Base-by-base conservation (phyloP, 1,140 invertebrate species). In the Tetragonula clypearis region DNA sequence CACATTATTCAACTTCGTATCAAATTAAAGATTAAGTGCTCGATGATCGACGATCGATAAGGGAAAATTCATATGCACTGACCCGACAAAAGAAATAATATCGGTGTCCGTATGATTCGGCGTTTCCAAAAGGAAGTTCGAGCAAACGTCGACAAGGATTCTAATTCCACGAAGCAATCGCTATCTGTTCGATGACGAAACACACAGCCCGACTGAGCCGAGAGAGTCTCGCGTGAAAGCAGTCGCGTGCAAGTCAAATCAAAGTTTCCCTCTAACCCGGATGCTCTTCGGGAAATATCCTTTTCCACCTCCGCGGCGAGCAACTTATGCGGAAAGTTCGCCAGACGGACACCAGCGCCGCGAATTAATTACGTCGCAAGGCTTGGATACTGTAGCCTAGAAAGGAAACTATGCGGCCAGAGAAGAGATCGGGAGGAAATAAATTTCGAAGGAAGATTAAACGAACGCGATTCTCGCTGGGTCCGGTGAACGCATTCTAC, bases 341-440 rank as follows among this genome's bases (percentile, higher is more conserved):
- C 73, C 56, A 80, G 30, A 12, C 62, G 88, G 77, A 84, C 84
- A 84, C 69, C 30, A 74, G 49, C n/a, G 76, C 81, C 35, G 79
- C 87, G 84, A 89, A 86, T 89, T 89, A 88, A 89, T 89, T 88
- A 88, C 79, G 60, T 41, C n/a, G 30, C 58, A 26, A 41, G 49
- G 15, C 79, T 62, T 66, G 41, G 26, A 66, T 66, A 55, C 19
- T 49, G 41, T 8, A 41, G 5, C 41, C 41, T 41, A 17, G n/a
- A 26, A 74, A 26, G 14, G 60, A 66, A 75, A 75, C 80, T 73
- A 55, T 66, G 49, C 14, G 23, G 17, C n/a, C 19, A 0, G 41
- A n/a, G 5, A 15, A 9, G 17, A 49, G 17, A 49, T 55, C 23
- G 62, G 12, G 53, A 41, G 53, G 30, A 49, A 41, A 84, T 84